Evolutionary conservation across 2,888 invertebrate species (phyloP).

Genomic region (Stenchaetothrips biformis): DNA sequence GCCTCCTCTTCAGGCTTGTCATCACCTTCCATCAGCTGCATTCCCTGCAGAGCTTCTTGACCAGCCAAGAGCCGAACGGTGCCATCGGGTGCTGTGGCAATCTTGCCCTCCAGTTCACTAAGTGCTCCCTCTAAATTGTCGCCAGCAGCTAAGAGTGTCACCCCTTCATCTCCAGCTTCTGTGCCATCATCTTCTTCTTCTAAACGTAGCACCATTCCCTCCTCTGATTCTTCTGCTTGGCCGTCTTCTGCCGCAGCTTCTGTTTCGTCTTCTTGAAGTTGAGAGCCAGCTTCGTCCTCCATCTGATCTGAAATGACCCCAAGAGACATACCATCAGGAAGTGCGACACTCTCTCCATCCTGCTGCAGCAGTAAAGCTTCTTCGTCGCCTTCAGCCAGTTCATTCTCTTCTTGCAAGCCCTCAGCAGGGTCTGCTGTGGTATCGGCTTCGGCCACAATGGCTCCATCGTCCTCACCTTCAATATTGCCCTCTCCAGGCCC

Average conservation of each 20-base stretch:
- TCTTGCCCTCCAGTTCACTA: conserved; percentile 35
- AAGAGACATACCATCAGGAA: neutral
- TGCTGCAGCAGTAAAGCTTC: conserved; percentile 29
- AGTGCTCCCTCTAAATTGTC: conserved; percentile 33
- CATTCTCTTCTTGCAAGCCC: conserved; percentile 21
- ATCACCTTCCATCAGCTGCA: conserved; percentile 33
- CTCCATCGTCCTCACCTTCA: neutral
- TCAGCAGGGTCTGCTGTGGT: conserved; percentile 33
- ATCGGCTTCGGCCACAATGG: neutral
- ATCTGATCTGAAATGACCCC: neutral
- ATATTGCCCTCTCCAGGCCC: neutral
- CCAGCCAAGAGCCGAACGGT: conserved; percentile 32
- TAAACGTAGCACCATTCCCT: conserved; percentile 27
- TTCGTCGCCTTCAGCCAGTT: conserved; percentile 30
- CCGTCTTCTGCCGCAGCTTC: conserved; percentile 31
- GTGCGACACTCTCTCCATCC: conserved; percentile 28
- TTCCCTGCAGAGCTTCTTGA: conserved; percentile 32
- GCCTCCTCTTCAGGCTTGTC: conserved; percentile 35
- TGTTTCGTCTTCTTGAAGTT: conserved; percentile 21
- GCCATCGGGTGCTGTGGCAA: conserved; percentile 35
- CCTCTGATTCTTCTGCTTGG: conserved; percentile 27
- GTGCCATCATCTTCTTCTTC: conserved; percentile 31
- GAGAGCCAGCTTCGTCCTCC: conserved; percentile 30
- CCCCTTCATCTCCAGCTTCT: conserved; percentile 32
- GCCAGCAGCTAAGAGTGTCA: conserved; percentile 33